Base-by-base conservation (phyloP, 2,113 vertebrate genomes). In the Pollachius pollachius region DNA sequence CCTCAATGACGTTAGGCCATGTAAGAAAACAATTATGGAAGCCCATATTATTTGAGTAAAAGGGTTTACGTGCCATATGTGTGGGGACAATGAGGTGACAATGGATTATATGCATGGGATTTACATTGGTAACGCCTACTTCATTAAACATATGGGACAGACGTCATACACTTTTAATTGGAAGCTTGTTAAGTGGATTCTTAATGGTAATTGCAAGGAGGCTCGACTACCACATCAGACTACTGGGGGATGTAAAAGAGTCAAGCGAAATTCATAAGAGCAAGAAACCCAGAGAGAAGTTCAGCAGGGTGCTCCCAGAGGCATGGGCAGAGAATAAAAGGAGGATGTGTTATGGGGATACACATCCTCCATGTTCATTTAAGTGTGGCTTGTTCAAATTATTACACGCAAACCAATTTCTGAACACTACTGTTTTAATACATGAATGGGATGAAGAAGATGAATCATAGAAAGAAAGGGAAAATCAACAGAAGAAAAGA, bases 201-300 rank as follows among this genome's bases (percentile, higher is more conserved):
- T 68, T 89, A 78, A 87, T 87, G 78, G 84, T 85, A 79, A 87
- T 87, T 87, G 85, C 90, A 84, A 85, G 79, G 71, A 76, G 73
- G 78, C 72, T 48, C 64, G 69, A 54, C 25, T 12, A 77, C 90
- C 91, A 90, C 92, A 92, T 91, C 78, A 90, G 86, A 75, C 75
- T 27, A 23, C 70, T 80, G 79, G 4, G 60, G 68, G n/a, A 5
- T 63, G 19, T 78, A 84, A 87, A 91, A 78, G 88, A 87, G 71
- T 81, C 78, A 66, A 85, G 81, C 85, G 85, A 87, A 83, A 67
- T 41, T 65, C 62, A 70, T 48, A n/a, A 56, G 57, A 69, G 62
- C 54, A 76, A 21, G 16, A 17, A 57, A 57, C 54, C 15, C 54
- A 16, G 16, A 17, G 54, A 17, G 9, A 57, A 48, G 41, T 5